Conservation (phyloP, 2,797 vertebrate genomes). For the Rhabdophis nuchalis region DNA sequence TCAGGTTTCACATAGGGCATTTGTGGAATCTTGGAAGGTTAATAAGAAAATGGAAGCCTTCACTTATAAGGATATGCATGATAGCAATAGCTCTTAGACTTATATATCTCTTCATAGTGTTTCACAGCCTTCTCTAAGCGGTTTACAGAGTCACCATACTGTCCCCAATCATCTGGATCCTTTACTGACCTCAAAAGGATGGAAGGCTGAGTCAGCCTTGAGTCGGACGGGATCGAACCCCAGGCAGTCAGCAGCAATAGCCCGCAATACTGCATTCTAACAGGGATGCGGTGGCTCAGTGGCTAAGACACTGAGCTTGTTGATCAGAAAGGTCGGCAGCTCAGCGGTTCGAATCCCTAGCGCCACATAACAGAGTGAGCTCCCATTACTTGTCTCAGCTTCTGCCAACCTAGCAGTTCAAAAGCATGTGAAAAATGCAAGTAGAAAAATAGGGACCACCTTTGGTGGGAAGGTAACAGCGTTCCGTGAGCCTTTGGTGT, state of each 20-base stretch:
- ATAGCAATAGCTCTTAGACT: neutral
- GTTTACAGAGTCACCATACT: neutral
- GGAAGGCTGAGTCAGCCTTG: neutral
- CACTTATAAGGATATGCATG: neutral
- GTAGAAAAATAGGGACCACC: no score
- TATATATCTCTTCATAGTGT: neutral
- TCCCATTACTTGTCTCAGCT: no score
- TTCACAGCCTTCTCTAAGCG: neutral
- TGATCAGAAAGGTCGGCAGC: no score
- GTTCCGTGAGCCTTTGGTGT: no score
- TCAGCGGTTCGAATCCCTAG: no score
- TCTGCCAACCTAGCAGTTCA: no score
- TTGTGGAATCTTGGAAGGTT: neutral
- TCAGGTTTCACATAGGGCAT: neutral
- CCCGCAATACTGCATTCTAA: neutral
- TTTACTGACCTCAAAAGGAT: no score
- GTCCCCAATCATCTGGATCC: neutral
- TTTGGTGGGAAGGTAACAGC: no score
- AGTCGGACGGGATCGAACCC: rapidly evolving
- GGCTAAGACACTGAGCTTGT: no score
- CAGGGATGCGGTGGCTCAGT: no score
- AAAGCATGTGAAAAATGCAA: no score
- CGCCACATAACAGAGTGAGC: no score
- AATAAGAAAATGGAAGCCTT: neutral
- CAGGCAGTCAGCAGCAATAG: neutral